A percentile compares a stretch with the other conserved stretches of the same genome.
phyloP scores from a whole-genome alignment of 1,140 invertebrate species.

The Pseudomyrmex concolor region DNA sequence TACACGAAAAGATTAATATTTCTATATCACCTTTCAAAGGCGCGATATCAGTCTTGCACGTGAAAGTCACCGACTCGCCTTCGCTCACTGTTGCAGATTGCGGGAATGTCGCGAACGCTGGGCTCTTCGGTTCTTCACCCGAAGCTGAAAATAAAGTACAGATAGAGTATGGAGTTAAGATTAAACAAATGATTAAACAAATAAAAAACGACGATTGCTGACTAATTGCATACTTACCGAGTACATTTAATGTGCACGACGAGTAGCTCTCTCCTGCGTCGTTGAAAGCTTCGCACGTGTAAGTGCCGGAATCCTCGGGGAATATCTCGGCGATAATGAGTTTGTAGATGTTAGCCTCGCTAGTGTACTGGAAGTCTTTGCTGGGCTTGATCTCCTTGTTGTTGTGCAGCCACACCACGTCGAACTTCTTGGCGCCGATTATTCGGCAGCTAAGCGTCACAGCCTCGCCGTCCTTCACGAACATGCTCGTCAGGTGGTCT shows the following conservation, averaged over 20 bases:
- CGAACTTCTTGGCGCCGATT: conserved; percentile 94
- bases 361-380: conserved; percentile 97
- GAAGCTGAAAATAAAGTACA: conserved; percentile 87
- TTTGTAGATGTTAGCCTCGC: conserved; percentile 95
- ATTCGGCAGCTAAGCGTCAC: conserved; percentile 94
- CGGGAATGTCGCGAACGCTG: conserved; percentile 95
- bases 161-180: background rate
- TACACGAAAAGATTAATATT: too few relatives aligned
- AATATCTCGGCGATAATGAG: conserved; percentile 97
- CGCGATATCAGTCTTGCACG: conserved; percentile 90
- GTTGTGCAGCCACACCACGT: conserved; percentile 97
- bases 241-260: conserved; percentile 93
- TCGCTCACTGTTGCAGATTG: conserved; percentile 93
- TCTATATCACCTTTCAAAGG: conserved; percentile 87
- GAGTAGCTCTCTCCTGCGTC: conserved; percentile 97
- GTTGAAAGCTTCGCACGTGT: conserved; percentile 98
- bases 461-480: conserved; percentile 94
- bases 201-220: too few relatives aligned
- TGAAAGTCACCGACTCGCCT: conserved; percentile 92
- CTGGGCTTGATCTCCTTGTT: conserved; percentile 98
- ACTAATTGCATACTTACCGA: conserved; percentile 82
- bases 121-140: conserved; percentile 93
- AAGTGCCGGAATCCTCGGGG: conserved; percentile 96
- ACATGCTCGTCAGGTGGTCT: conserved; percentile 91
- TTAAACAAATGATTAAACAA: background rate